Evolutionary conservation across 2,113 vertebrate genomes (phyloP).

Genomic region (Chlorodrepanis virens): DNA sequence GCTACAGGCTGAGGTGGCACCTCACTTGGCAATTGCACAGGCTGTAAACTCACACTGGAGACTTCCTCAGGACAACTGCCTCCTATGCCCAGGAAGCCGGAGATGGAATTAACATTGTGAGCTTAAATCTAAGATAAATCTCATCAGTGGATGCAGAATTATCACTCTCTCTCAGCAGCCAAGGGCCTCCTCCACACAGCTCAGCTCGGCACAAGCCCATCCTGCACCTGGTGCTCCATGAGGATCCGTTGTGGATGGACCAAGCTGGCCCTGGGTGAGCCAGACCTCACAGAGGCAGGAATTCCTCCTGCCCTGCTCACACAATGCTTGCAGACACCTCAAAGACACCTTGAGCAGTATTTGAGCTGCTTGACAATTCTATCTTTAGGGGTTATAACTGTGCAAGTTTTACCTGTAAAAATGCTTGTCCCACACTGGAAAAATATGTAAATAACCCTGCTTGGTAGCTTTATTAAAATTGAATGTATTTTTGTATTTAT

Average conservation of each 20-base stretch:
- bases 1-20: neutral
- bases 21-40: neutral
- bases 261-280: neutral
- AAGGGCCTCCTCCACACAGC: neutral
- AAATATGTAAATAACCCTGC: neutral
- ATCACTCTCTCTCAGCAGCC: neutral
- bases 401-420: neutral
- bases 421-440: neutral
- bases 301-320: neutral
- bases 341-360: neutral
- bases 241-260: accelerated
- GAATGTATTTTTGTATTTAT: neutral
- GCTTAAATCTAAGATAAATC: neutral
- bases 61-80: neutral
- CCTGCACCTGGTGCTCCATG: neutral
- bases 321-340: neutral
- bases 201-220: accelerated
- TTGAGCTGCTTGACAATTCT: neutral
- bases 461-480: neutral
- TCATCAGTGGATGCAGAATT: neutral
- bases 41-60: neutral
- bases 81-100: neutral
- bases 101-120: neutral
- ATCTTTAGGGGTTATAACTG: neutral
- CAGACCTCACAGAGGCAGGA: neutral